A percentile compares a stretch with the other conserved stretches of the same genome.
Evolutionary conservation across 2,888 invertebrate species (phyloP).

Genomic region (Keiferia lycopersicella): DNA sequence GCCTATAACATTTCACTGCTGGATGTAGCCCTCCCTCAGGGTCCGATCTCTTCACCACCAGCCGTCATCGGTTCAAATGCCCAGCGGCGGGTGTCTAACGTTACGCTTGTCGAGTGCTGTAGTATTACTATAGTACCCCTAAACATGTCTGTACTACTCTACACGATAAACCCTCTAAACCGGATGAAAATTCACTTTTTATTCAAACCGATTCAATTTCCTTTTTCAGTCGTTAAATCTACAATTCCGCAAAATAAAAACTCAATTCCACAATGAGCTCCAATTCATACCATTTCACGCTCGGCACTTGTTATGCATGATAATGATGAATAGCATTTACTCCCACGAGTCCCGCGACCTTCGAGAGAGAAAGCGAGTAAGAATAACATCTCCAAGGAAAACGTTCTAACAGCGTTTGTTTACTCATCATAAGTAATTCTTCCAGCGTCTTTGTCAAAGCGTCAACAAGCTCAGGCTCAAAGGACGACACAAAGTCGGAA

Average conservation of each 20-base stretch:
- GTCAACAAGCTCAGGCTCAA: slow-evolving; percentile 13
- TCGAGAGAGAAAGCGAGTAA: slow-evolving; percentile 1
- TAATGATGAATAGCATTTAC: slow-evolving; percentile 3
- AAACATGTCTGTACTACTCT: too few relatives aligned
- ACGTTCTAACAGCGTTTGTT: neutral
- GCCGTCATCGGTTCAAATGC: too few relatives aligned
- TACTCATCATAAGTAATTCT: slow-evolving; percentile 12
- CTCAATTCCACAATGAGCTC: slow-evolving; percentile 1
- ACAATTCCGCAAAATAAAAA: neutral
- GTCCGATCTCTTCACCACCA: too few relatives aligned
- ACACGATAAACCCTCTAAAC: too few relatives aligned
- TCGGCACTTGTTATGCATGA: slow-evolving; percentile 5
- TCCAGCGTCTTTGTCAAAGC: slow-evolving; percentile 15
- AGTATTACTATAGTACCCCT: too few relatives aligned
- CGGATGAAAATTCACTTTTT: too few relatives aligned
- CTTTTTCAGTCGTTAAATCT: neutral
- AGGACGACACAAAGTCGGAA: slow-evolving; percentile 13
- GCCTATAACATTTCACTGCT: too few relatives aligned
- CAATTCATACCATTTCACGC: slow-evolving; percentile 7
- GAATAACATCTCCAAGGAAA: neutral
- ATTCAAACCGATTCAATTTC: too few relatives aligned
- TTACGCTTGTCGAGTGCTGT: too few relatives aligned
- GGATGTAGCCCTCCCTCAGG: too few relatives aligned
- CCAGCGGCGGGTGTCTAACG: too few relatives aligned
- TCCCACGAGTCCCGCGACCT: neutral